A percentile compares a stretch with the other conserved stretches of the same genome.
These are phyloP conservation scores for Gnathonemus echidnorhynchus DNA, from an alignment of 2,113 vertebrate genomes.

Conservation along the genomic window DNA sequence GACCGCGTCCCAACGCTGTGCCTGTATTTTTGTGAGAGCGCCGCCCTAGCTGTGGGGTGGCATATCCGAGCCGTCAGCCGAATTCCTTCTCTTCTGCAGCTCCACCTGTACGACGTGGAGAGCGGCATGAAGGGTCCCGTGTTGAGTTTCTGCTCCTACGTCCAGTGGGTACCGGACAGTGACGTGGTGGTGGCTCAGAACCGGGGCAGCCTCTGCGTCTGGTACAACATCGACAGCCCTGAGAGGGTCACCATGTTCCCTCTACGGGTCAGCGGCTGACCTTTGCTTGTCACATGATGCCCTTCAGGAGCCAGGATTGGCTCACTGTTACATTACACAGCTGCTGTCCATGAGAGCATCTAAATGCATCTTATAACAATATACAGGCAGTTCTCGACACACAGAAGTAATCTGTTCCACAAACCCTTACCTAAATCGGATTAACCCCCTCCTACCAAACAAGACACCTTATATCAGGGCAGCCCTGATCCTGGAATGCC, in stretches of 20 bases:
- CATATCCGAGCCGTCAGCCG: neutral
- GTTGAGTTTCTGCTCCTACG: constrained; percentile 85
- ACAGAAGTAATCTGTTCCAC: neutral
- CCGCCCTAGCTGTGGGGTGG: neutral
- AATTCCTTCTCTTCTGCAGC: constrained; percentile 50
- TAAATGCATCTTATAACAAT: neutral
- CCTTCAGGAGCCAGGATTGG: neutral
- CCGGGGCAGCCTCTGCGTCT: constrained; percentile 78
- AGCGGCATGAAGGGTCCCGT: constrained; percentile 69
- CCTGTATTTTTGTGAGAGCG: neutral
- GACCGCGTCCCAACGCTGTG: neutral
- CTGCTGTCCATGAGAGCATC: neutral
- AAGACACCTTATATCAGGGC: neutral
- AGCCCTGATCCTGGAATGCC: neutral
- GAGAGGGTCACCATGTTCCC: constrained; percentile 86
- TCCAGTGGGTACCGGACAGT: constrained; percentile 91
- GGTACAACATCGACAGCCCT: constrained; percentile 92
- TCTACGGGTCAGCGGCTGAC: constrained; percentile 66
- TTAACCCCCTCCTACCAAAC: neutral
- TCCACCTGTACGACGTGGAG: constrained; percentile 81
- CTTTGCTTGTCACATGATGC: neutral
- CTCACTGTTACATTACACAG: neutral
- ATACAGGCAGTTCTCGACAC: neutral
- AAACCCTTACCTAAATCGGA: neutral
- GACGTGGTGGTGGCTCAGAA: constrained; percentile 93